A percentile compares a stretch with the other conserved stretches of the same genome.
phyloP scores from a whole-genome alignment of 1,140 invertebrate species.

The Pogonus chalceus region DNA sequence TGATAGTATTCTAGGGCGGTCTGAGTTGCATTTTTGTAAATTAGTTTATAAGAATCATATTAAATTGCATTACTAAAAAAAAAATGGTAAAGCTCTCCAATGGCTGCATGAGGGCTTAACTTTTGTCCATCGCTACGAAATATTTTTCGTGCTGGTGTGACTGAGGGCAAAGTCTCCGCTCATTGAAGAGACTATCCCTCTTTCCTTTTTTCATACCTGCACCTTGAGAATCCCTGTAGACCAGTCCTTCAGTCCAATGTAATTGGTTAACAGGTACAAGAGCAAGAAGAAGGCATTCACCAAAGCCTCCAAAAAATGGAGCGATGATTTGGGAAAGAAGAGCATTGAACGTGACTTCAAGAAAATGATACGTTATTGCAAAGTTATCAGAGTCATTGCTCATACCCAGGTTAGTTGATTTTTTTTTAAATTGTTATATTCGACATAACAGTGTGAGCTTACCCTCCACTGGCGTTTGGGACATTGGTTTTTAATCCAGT shows the following conservation, averaged over 20 bases:
- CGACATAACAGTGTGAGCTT: slow-evolving; percentile 33
- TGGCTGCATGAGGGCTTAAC: slow-evolving; percentile 50
- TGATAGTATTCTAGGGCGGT: slow-evolving; percentile 43
- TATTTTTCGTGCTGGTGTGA: slow-evolving; percentile 19
- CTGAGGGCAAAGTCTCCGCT: slow-evolving; percentile 49
- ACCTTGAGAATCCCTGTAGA: not conserved
- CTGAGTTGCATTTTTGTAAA: slow-evolving; percentile 27
- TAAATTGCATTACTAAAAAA: slow-evolving; percentile 19
- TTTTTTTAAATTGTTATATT: not conserved
- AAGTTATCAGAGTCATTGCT: slow-evolving; percentile 89
- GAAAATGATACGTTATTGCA: slow-evolving; percentile 98
- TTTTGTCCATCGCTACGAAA: slow-evolving; percentile 26
- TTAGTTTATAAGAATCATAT: slow-evolving; percentile 7
- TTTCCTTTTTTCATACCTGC: slow-evolving; percentile 25
- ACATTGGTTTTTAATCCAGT: slow-evolving; percentile 25
- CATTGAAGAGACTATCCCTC: slow-evolving; percentile 44
- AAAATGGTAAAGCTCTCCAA: slow-evolving; percentile 48
- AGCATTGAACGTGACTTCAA: slow-evolving; percentile 93
- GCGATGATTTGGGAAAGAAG: slow-evolving; percentile 90
- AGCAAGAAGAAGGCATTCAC: slow-evolving; percentile 99
- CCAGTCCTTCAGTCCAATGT: slow-evolving; percentile 12
- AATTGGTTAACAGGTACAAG: slow-evolving; percentile 72
- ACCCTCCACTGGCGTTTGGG: slow-evolving; percentile 31
- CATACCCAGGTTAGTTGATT: slow-evolving; percentile 80
- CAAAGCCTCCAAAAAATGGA: slow-evolving; percentile 97